Evolutionary conservation across 2,797 vertebrate genomes (phyloP), one percentile per base, ranked within the genome.

Genomic region (Melanotaenia nigrans): DNA sequence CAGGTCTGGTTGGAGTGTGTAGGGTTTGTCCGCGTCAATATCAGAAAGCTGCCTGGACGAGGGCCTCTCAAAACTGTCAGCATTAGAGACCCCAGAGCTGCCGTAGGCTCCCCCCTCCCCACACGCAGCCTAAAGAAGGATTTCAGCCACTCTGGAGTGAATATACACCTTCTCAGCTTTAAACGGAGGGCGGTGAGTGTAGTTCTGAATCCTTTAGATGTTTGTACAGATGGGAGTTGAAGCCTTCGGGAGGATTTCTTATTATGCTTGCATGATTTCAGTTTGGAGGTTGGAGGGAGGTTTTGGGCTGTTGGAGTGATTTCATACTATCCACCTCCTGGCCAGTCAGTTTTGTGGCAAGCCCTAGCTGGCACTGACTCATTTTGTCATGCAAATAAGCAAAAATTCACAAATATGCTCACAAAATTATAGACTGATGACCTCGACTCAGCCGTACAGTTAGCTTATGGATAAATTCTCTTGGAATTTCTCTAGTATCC

Each of bases 321-420:
- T 54, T 63, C 53, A 82, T 55, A 58, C 80, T 49, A 36, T 82
- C 78, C 75, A 11, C 70, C 62, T 86, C 79, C 73, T 70, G 71
- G 72, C 63, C 74, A 49, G 81, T 87, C 89, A 35, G 55, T 42
- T 55, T 59, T 20, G 64, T 66, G 78, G 62, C 79, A 32, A 79
- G 76, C 75, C 71, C 79, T 32, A 78, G 45, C 84, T 54, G 82
- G 54, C 82, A 28, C 82, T 62, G 72, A 79, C 75, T 89, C 68
- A 65, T 71, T 67, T 82, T 63, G 77, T 86, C 90, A 92, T 89
- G 90, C 90, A 90, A 85, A 86, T 56, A 84, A 87, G 79, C 84
- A 74, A 68, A 49, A 84, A 78, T 85, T 88, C 75, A 79, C 81
- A 84, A 74, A 83, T 78, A 81, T 47, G 84, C 72, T 55, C 71